Conservation (phyloP, 2,113 vertebrate species). For the Tympanuchus pallidicinctus region DNA sequence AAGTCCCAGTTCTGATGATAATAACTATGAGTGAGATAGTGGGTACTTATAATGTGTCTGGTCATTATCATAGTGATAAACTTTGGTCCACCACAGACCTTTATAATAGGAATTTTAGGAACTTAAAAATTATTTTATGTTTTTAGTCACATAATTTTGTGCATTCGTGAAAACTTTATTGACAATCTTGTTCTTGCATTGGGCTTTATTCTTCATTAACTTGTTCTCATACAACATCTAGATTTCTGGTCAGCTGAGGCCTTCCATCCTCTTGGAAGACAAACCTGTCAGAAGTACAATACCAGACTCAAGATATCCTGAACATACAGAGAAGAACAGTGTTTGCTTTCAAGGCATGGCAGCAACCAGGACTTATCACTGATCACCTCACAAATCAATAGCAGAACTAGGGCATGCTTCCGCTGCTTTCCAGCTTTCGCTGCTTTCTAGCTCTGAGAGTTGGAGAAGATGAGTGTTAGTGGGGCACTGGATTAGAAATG, state of each 20-base stretch:
- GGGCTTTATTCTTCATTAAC: background rate
- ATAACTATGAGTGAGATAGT: background rate
- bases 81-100: background rate
- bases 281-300: background rate
- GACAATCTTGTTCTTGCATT: background rate
- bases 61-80: background rate
- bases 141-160: background rate
- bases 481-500: background rate
- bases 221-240: background rate
- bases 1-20: background rate
- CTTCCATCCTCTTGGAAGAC: background rate
- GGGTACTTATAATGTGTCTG: background rate
- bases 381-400: accelerated
- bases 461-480: background rate
- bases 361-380: background rate
- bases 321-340: background rate
- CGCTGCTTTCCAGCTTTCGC: background rate
- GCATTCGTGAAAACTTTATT: background rate
- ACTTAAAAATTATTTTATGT: background rate
- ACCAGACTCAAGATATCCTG: background rate
- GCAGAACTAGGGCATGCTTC: background rate
- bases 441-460: background rate
- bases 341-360: background rate
- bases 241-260: background rate
- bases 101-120: background rate